Conservation (phyloP, 2,113 vertebrate genomes). For the Festucalex cinctus region DNA sequence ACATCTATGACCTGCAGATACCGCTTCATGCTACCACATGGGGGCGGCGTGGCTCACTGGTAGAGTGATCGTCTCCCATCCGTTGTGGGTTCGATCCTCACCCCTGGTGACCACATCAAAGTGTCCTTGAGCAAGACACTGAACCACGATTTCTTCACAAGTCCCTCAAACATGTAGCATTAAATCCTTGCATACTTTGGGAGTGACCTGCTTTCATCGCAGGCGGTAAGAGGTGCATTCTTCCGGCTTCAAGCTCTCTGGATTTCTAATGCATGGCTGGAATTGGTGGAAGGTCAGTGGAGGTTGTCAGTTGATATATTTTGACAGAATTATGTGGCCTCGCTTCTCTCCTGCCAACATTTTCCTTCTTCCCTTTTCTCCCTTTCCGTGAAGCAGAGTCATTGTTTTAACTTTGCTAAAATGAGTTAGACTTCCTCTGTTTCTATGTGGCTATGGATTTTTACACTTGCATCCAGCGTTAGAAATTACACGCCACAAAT, state of each 20-base stretch:
- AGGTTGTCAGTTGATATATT: conserved; percentile 24
- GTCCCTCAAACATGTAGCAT: conserved; percentile 37
- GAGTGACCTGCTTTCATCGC: conserved; percentile 48
- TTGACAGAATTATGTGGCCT: conserved; percentile 8
- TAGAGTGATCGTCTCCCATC: too few species aligned
- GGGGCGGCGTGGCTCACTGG: too few species aligned
- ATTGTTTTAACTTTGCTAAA: conserved; percentile 12
- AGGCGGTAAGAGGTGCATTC: conserved; percentile 41
- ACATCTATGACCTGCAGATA: not conserved
- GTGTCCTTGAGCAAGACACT: too few species aligned
- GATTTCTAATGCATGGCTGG: conserved; percentile 11
- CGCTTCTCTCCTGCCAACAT: not conserved
- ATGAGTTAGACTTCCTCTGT: not conserved
- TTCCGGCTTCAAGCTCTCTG: conserved; percentile 29
- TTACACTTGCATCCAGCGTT: not conserved
- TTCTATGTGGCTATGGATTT: conserved; percentile 9
- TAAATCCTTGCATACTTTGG: conserved; percentile 45
- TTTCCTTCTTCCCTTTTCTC: conserved; percentile 12
- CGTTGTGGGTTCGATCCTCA: too few species aligned
- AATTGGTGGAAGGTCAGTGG: not conserved
- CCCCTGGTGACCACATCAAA: too few species aligned
- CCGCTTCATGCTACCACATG: not conserved
- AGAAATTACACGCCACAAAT: not conserved
- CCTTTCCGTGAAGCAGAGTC: conserved; percentile 21
- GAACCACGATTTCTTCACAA: conserved; percentile 19